Evolutionary conservation across 2,113 vertebrate genomes (phyloP).

Genomic region (Pygoscelis antarcticus): DNA sequence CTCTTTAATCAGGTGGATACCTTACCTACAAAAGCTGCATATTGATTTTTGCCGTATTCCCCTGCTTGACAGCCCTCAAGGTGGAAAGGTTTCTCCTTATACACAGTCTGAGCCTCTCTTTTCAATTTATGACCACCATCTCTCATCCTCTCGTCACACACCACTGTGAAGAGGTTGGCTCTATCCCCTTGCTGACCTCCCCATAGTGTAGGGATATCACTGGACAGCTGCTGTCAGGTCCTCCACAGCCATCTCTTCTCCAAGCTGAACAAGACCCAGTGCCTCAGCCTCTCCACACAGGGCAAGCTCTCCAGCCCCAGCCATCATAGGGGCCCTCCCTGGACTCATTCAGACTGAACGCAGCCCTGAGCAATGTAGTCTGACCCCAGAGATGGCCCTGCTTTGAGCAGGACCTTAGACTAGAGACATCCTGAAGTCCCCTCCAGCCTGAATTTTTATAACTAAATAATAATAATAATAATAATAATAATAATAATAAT

Average conservation of each 20-base stretch:
- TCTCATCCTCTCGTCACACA: background rate
- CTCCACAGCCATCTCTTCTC: background rate
- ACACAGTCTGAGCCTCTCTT: background rate
- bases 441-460: background rate
- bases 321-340: background rate
- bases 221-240: background rate
- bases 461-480: background rate
- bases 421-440: background rate
- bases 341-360: background rate
- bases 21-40: background rate
- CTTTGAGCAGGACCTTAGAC: background rate
- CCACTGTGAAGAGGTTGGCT: rapidly evolving
- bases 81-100: background rate
- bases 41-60: background rate
- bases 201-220: too few relatives aligned
- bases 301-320: background rate
- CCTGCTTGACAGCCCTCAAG: background rate
- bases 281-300: background rate
- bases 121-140: background rate
- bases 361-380: background rate
- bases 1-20: background rate
- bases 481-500: background rate
- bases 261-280: background rate
- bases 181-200: background rate
- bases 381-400: background rate